Evolutionary conservation across 2,888 invertebrate species (phyloP), one percentile per base, ranked within the genome.

Genomic region (Tetropium fuscum): DNA sequence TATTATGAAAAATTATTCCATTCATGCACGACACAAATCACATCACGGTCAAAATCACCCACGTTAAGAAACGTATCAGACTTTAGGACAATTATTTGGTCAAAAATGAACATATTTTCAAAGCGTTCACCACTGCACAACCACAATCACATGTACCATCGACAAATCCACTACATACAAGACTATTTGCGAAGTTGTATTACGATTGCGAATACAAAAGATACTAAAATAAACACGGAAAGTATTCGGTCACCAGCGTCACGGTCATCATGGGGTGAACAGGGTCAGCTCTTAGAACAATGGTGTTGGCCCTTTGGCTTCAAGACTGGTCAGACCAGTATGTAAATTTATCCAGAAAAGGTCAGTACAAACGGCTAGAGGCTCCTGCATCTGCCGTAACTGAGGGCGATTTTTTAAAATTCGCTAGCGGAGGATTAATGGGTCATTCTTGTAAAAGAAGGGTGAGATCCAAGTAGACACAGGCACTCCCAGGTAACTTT

Each of bases 281-380:
- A 59, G 68, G 72, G 73, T 73, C 72, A 73, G 59, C 66, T 54
- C 60, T 65, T 66, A 64, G 64, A 66, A 69, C 67, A 66, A 68
- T 69, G 69, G 69, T 70, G 71, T 66, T 67, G 66, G 69, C 30
- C 53, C 65, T 69, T 70, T 54, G 58, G 58, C 66, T 60, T 57
- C 60, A 73, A 72, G 73, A 78, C 75, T 77, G 78, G 78, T 77
- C 76, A 77, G 70, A 73, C 78, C 56, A 58, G 77, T 77, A 78
- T 78, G 78, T 67, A 73, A 78, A 78, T 78, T 68, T 61, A 49
- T 43, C 57, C 57, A 60, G 67, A 66, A 69, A 72, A 72, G 73
- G 71, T 66, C 65, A 69, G 43, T 65, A 38, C 30, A 55, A 64
- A 64, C 61, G 65, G 44, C 58, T 57, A 56, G 58, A 63, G 63